These are phyloP conservation scores for Gymnodraco acuticeps DNA, from an alignment of 2,797 vertebrate genomes.

Conservation along the genomic window DNA sequence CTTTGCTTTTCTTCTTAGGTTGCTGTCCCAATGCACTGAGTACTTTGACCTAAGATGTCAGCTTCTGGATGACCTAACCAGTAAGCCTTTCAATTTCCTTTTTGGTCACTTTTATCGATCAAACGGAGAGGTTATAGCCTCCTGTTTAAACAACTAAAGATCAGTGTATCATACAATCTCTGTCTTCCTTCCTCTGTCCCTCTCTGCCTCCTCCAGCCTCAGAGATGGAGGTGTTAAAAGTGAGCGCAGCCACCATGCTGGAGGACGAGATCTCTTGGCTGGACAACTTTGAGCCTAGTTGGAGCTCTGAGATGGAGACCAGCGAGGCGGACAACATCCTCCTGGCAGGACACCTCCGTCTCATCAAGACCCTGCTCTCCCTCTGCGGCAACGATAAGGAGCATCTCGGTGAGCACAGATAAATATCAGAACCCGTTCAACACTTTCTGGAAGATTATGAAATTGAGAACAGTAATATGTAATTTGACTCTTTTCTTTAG, in stretches of 20 bases:
- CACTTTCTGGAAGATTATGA: background rate
- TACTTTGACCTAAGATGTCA: slow-evolving; percentile 99
- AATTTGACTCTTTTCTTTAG: slow-evolving; percentile 75
- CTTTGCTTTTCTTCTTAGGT: slow-evolving; percentile 78
- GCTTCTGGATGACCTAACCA: slow-evolving; percentile 95
- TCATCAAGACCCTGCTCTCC: slow-evolving; percentile 97
- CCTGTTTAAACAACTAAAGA: slow-evolving; percentile 1
- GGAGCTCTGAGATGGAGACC: slow-evolving; percentile 96
- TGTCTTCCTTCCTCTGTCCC: background rate
- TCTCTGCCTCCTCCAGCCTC: slow-evolving; percentile 81
- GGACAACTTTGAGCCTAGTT: slow-evolving; percentile 98
- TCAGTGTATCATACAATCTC: background rate
- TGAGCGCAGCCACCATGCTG: slow-evolving; percentile 95
- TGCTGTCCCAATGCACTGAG: slow-evolving; percentile 96
- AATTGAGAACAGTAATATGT: background rate
- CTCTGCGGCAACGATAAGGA: slow-evolving; percentile 97
- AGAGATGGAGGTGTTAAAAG: slow-evolving; percentile 96
- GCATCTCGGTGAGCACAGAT: slow-evolving; percentile 89
- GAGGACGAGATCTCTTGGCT: slow-evolving; percentile 99
- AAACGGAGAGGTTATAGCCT: background rate
- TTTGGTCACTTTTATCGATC: background rate
- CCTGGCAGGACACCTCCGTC: slow-evolving; percentile 94
- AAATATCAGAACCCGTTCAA: background rate
- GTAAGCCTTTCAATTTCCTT: slow-evolving; percentile 82
- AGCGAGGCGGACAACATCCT: slow-evolving; percentile 98